These are phyloP conservation scores for Pyrgilauda ruficollis DNA, from an alignment of 2,113 vertebrate species.

Conservation along the genomic window DNA sequence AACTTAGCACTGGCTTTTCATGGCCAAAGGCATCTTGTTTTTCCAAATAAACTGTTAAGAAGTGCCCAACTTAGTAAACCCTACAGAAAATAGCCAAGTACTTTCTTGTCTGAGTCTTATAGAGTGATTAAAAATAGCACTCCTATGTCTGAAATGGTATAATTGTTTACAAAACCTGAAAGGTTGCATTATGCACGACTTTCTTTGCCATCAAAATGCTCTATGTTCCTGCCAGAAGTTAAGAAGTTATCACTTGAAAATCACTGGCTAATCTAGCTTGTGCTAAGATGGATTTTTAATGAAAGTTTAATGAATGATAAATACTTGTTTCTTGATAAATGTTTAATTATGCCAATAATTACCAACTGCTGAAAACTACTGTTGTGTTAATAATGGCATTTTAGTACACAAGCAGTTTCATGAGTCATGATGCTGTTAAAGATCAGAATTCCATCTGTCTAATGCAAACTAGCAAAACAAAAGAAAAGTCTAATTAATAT, in stretches of 20 bases:
- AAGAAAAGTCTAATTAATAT: slow-evolving; percentile 81
- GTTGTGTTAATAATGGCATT: slow-evolving; percentile 87
- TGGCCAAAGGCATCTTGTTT: slow-evolving; percentile 29
- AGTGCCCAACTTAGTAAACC: slow-evolving; percentile 9
- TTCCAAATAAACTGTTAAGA: slow-evolving; percentile 15
- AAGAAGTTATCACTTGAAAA: slow-evolving; percentile 76
- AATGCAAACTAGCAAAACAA: slow-evolving; percentile 78
- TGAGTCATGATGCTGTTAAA: slow-evolving; percentile 78
- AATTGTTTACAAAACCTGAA: slow-evolving; percentile 33
- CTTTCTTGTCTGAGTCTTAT: neutral
- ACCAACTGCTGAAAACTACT: slow-evolving; percentile 87
- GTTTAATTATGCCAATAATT: slow-evolving; percentile 90
- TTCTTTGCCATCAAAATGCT: slow-evolving; percentile 35
- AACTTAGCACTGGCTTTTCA: slow-evolving; percentile 25
- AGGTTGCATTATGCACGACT: neutral
- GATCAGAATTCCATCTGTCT: slow-evolving; percentile 82
- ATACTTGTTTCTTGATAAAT: slow-evolving; percentile 86
- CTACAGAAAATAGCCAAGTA: neutral
- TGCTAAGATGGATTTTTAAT: slow-evolving; percentile 83
- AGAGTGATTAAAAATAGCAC: slow-evolving; percentile 29
- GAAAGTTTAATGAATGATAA: slow-evolving; percentile 87
- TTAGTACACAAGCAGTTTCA: slow-evolving; percentile 79
- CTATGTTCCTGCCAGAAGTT: slow-evolving; percentile 70
- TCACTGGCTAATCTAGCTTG: slow-evolving; percentile 78
- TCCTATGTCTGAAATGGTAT: neutral